A percentile compares a stretch with the other conserved stretches of the same genome.
Evolutionary conservation across 2,888 invertebrate genomes (phyloP).

Genomic region (Volucella inflata): DNA sequence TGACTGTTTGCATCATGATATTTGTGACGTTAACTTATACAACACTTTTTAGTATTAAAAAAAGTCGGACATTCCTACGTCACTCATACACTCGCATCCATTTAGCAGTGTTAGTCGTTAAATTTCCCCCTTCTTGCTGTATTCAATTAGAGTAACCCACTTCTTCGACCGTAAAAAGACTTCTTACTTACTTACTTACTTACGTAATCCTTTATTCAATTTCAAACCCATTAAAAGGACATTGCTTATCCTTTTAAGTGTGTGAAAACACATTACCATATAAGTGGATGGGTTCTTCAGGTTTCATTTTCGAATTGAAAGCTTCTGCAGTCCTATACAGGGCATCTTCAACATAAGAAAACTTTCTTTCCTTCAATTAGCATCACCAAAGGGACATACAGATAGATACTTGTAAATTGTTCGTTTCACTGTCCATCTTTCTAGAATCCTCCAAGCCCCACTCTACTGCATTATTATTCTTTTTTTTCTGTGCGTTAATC

Average conservation of each 20-base stretch:
- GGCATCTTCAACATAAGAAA: conserved; percentile 35
- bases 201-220: conserved; percentile 84
- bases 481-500: conserved; percentile 36
- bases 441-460: neutral
- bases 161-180: neutral
- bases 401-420: neutral
- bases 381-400: conserved; percentile 40
- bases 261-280: conserved; percentile 84
- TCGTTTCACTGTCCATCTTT: neutral
- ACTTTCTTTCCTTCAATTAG: conserved; percentile 58
- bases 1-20: no score
- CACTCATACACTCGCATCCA: no score
- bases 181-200: conserved; percentile 82
- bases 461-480: neutral
- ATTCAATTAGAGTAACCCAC: neutral
- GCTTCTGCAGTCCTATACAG: neutral
- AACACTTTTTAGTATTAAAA: no score
- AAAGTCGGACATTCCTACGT: no score
- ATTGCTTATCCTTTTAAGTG: conserved; percentile 84
- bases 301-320: conserved; percentile 29
- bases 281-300: conserved; percentile 76
- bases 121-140: no score
- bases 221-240: conserved; percentile 84
- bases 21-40: no score
- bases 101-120: no score